These are phyloP conservation scores for Caenorhabditis imperialis DNA, from an alignment of 2,888 invertebrate genomes.

Conservation along the genomic window DNA sequence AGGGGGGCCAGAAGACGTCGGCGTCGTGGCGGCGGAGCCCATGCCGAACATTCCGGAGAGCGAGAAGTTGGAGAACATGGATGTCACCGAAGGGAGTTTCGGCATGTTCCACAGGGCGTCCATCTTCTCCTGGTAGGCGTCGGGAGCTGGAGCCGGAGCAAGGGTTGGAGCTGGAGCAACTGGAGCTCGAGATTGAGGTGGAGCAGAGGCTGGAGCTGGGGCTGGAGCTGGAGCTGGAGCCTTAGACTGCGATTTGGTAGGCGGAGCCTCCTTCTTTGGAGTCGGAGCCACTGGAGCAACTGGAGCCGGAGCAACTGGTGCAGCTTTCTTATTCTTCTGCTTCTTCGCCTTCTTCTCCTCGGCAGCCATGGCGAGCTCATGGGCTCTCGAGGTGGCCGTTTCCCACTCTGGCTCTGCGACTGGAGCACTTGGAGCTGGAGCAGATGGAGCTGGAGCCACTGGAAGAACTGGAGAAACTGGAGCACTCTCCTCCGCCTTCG, in stretches of 20 bases:
- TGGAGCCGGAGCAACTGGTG: not conserved
- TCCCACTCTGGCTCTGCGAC: slow-evolving; percentile 18
- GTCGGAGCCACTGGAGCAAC: not conserved
- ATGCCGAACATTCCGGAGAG: slow-evolving; percentile 38
- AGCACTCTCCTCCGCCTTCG: not conserved
- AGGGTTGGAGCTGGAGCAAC: too few relatives aligned
- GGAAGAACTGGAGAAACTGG: too few relatives aligned
- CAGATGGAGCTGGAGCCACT: slow-evolving; percentile 5
- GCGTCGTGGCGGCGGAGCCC: not conserved
- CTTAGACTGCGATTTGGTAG: not conserved
- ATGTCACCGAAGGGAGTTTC: slow-evolving; percentile 33
- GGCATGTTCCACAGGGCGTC: slow-evolving; percentile 46
- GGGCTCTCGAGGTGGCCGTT: slow-evolving; percentile 12
- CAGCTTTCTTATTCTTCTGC: slow-evolving; percentile 23
- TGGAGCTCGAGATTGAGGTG: not conserved
- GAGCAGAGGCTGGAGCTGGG: not conserved
- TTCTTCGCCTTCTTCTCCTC: slow-evolving; percentile 6
- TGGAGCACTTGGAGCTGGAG: not conserved
- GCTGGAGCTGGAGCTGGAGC: not conserved
- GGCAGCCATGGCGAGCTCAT: slow-evolving; percentile 3
- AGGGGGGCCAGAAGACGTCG: slow-evolving; percentile 20
- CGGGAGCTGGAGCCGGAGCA: not conserved
- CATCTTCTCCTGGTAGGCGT: slow-evolving; percentile 36
- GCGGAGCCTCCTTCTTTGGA: too few relatives aligned
- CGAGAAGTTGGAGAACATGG: slow-evolving; percentile 39